Conservation (phyloP, 2,888 invertebrate species). For the Leucania comma region DNA sequence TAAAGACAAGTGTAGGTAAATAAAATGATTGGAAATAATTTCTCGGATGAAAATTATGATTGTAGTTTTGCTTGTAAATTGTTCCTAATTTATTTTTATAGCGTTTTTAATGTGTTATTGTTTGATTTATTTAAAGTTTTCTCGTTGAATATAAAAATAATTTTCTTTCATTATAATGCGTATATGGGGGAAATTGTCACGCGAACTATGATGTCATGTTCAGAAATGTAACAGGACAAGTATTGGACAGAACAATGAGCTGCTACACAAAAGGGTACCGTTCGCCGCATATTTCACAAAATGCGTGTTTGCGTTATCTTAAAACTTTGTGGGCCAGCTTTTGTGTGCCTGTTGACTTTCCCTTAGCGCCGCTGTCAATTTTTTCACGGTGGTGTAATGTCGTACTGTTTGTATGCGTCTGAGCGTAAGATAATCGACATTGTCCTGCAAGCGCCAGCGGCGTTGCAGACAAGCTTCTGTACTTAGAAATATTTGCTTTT, state of each 20-base stretch:
- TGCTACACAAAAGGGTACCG: slow-evolving; percentile 76
- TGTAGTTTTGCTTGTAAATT: background rate
- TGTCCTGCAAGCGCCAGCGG: slow-evolving; percentile 83
- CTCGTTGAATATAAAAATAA: background rate
- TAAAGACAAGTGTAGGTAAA: slow-evolving; percentile 50
- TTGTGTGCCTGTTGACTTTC: slow-evolving; percentile 85
- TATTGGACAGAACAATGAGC: slow-evolving; percentile 68
- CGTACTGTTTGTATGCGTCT: slow-evolving; percentile 82
- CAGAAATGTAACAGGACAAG: slow-evolving; percentile 63
- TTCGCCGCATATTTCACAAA: slow-evolving; percentile 78
- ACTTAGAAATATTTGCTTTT: slow-evolving; percentile 74
- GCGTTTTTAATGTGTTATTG: background rate
- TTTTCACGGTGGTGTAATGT: slow-evolving; percentile 78
- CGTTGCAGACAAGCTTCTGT: slow-evolving; percentile 78
- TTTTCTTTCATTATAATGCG: slow-evolving; percentile 7
- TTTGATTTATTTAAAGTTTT: background rate
- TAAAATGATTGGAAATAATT: slow-evolving; percentile 39
- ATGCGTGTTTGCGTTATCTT: slow-evolving; percentile 79
- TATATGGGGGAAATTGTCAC: slow-evolving; percentile 16
- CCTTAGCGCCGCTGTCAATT: slow-evolving; percentile 75
- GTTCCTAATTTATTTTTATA: slow-evolving; percentile 2
- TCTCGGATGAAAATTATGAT: slow-evolving; percentile 3
- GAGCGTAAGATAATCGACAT: slow-evolving; percentile 80
- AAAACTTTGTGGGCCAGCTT: slow-evolving; percentile 69
- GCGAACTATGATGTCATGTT: slow-evolving; percentile 60